Evolutionary conservation across 1,140 invertebrate genomes (phyloP).

Genomic region (Brachionus koreanus): DNA sequence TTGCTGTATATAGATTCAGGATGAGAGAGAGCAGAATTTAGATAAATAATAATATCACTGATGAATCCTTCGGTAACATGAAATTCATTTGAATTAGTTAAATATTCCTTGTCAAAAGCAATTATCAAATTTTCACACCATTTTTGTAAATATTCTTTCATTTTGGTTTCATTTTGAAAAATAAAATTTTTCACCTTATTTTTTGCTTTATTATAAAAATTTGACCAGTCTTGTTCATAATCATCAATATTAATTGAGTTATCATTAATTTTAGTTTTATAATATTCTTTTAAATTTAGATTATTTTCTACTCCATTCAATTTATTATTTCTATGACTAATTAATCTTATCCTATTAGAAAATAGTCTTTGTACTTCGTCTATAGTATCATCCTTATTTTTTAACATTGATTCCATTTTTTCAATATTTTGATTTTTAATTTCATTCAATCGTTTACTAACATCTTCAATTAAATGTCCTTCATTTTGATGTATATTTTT

Average conservation of each 20-base stretch:
- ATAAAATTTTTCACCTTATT: neutral
- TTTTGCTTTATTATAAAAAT: neutral
- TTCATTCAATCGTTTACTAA: neutral
- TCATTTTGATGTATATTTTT: neutral
- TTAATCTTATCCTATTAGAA: neutral
- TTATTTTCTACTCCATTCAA: neutral
- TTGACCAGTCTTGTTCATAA: neutral
- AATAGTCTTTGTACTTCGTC: neutral
- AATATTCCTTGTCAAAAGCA: neutral
- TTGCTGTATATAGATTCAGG: neutral
- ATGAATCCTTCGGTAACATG: neutral
- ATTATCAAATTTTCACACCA: neutral
- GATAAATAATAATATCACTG: neutral
- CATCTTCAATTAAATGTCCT: neutral
- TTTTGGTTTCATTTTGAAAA: neutral
- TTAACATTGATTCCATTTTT: neutral
- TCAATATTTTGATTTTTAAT: neutral
- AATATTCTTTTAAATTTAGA: neutral
- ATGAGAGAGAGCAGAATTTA: neutral
- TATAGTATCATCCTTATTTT: neutral
- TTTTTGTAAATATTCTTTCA: neutral
- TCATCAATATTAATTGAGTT: neutral
- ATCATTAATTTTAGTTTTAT: neutral
- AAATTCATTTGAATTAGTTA: neutral
- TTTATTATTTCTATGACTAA: neutral